These are phyloP conservation scores for Rotaria sp. DNA, from an alignment of 2,888 invertebrate genomes.

Conservation along the genomic window DNA sequence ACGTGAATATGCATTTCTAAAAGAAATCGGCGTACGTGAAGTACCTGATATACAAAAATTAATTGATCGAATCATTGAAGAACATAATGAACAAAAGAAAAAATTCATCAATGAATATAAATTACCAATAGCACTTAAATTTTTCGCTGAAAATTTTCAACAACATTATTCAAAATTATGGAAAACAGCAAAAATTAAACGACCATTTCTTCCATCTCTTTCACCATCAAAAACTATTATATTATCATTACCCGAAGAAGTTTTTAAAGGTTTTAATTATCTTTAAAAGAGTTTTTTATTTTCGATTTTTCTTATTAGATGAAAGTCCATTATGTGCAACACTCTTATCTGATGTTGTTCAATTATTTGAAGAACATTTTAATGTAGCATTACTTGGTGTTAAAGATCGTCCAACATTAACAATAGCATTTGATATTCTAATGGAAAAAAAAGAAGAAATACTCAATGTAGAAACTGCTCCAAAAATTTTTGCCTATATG, in stretches of 20 bases:
- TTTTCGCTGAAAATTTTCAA: conserved; percentile 13
- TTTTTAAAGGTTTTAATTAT: conserved; percentile 9
- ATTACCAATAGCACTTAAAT: not conserved
- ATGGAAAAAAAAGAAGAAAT: not conserved
- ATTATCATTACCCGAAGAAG: conserved; percentile 27
- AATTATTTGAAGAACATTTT: conserved; percentile 18
- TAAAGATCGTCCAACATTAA: not conserved
- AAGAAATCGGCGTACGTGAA: conserved; percentile 13
- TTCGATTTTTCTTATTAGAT: not conserved
- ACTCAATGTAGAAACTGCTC: not conserved
- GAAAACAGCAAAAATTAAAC: conserved; percentile 3
- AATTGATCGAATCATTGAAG: not conserved
- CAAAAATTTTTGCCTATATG: conserved; percentile 1
- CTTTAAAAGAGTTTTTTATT: not conserved
- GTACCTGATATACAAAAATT: not conserved
- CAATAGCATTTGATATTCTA: not conserved
- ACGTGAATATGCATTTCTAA: conserved; percentile 24
- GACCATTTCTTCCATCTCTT: not conserved
- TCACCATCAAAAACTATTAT: not conserved
- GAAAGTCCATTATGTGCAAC: conserved; percentile 3
- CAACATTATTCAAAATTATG: conserved; percentile 9
- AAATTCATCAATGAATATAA: not conserved
- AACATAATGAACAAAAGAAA: not conserved
- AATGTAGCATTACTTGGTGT: not conserved
- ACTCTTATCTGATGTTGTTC: not conserved